These are phyloP conservation scores for Orthosia gracilis DNA, from an alignment of 2,888 invertebrate species.

Conservation along the genomic window DNA sequence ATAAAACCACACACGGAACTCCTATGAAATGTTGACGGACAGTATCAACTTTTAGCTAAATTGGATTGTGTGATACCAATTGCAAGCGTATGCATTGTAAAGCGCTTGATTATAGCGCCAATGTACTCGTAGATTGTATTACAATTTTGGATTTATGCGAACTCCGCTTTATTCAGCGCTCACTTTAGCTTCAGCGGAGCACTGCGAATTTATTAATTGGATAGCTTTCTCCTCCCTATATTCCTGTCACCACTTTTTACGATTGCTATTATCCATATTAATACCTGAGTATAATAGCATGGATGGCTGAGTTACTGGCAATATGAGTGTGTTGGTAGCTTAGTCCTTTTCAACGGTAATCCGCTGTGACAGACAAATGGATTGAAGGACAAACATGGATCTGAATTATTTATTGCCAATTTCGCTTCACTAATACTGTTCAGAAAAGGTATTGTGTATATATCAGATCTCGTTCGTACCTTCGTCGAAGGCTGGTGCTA, in stretches of 20 bases:
- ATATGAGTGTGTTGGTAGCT: slow-evolving; percentile 37
- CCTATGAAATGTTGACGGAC: slow-evolving; percentile 63
- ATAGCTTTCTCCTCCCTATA: slow-evolving; percentile 45
- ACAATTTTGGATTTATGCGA: slow-evolving; percentile 52
- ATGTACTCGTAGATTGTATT: slow-evolving; percentile 54
- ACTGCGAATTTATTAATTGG: slow-evolving; percentile 56
- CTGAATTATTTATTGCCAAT: slow-evolving; percentile 65
- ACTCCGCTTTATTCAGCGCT: slow-evolving; percentile 45
- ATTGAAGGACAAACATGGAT: slow-evolving; percentile 63
- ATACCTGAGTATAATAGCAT: slow-evolving; percentile 28
- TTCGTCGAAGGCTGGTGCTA: slow-evolving; percentile 8
- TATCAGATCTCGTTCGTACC: slow-evolving; percentile 9
- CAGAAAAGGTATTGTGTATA: slow-evolving; percentile 48
- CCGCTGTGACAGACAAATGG: slow-evolving; percentile 60
- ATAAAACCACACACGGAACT: slow-evolving; percentile 69
- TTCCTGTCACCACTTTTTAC: slow-evolving; percentile 37
- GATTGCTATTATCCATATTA: slow-evolving; percentile 32
- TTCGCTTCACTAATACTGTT: slow-evolving; percentile 51
- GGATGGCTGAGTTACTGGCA: slow-evolving; percentile 27
- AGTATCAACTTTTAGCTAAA: slow-evolving; percentile 81
- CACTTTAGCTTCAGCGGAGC: slow-evolving; percentile 20
- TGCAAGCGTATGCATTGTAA: slow-evolving; percentile 52
- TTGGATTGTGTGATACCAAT: slow-evolving; percentile 69
- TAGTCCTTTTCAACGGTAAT: slow-evolving; percentile 64
- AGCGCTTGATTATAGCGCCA: slow-evolving; percentile 53